Percentiles rank a stretch among this genome's conserved stretches.
These are phyloP conservation scores for Pseudopipra pipra DNA, from an alignment of 2,113 vertebrate genomes.

Conservation along the genomic window DNA sequence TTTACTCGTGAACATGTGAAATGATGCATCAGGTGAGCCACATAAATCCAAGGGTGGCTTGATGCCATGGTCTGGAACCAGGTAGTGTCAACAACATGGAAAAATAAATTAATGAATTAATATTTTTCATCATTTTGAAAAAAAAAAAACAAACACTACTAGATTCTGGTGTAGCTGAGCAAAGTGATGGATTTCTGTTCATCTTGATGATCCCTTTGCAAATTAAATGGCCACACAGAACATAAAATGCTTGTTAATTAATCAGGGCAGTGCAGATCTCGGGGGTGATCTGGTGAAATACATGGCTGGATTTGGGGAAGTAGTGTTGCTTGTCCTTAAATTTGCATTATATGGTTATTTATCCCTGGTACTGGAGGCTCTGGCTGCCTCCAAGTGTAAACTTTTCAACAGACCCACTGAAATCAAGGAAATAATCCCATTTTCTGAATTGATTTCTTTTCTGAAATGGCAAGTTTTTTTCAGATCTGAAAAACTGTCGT, in stretches of 20 bases:
- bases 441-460: not conserved
- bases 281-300: not conserved
- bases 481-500: not conserved
- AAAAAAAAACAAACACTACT: not conserved
- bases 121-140: not conserved
- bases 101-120: not conserved
- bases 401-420: not conserved
- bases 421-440: not conserved
- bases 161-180: not conserved
- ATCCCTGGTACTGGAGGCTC: not conserved
- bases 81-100: not conserved
- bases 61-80: not conserved
- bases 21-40: not conserved
- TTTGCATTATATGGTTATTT: not conserved
- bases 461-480: not conserved
- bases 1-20: not conserved
- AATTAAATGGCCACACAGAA: not conserved
- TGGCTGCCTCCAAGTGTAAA: not conserved
- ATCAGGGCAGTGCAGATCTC: not conserved
- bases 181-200: not conserved
- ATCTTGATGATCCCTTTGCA: not conserved
- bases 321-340: not conserved
- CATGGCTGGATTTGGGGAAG: not conserved
- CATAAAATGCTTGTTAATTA: not conserved
- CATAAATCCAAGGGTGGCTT: rapidly evolving